Evolutionary conservation across 2,113 vertebrate species (phyloP), one percentile per base, ranked within the genome.

Genomic region (Bambusicola thoracicus): DNA sequence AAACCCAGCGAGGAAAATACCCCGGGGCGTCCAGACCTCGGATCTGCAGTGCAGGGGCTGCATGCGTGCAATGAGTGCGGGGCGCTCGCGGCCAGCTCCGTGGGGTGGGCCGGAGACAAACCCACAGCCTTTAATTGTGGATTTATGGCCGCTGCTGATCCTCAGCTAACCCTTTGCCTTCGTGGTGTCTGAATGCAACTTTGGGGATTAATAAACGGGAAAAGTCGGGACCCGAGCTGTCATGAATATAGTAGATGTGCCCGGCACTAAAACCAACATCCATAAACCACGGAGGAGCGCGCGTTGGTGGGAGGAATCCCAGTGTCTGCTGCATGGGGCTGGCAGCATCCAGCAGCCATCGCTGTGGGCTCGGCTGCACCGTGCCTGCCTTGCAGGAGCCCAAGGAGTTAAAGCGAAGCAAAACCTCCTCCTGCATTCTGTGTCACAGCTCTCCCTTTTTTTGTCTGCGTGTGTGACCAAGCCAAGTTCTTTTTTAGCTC

Each of bases 401-500:
- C 85, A 41, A 90, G 88, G 92, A 79, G 85, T 94, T 94, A 83
- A 95, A 93, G 4, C 0, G 20, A 30, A 77, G 34, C 61, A 69
- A 53, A 91, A 92, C 79, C 68, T 75, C 90, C 75, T 68, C 77
- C 38, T 77, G 91, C 72, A 19, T 91, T 91, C 94, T 88, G 78
- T 89, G 94, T 74, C 81, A 87, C 92, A 72, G 61, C 68, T 91
- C 91, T 61, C 83, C 72, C 83, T 36, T 32, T 20, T 41, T 56
- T 77, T 78, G 11, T 86, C 11, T 91, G 36, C 82, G 84, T 78
- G 73, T 91, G 92, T 87, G 91, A 93, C 81, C 76, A 92, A 95
- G 93, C 89, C 87, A 95, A 94, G 93, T 96, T 79, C 67, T 86
- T 91, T 93, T 91, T 95, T 94, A 94, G 94, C 93, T 95, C 87